Percentiles rank a stretch among this genome's conserved stretches.
Evolutionary conservation across 2,113 vertebrate genomes (phyloP).

Genomic region (Caretta caretta): DNA sequence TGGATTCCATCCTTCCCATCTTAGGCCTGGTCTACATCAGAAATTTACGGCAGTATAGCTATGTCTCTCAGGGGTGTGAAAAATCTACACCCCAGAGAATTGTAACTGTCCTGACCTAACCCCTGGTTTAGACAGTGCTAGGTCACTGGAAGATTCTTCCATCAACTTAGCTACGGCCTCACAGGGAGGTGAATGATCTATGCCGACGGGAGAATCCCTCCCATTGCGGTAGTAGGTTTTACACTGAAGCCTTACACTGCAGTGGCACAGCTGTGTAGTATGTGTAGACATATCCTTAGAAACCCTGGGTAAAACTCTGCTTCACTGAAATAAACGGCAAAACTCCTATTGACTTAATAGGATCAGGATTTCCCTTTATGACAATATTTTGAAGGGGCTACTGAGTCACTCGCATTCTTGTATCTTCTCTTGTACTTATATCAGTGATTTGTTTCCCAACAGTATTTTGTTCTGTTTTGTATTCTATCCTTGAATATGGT

Average conservation of each 20-base stretch:
- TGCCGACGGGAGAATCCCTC: too few relatives aligned
- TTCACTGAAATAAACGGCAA: background rate
- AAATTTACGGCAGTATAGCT: background rate
- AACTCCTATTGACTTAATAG: background rate
- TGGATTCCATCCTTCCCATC: background rate
- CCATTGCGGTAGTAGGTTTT: too few relatives aligned
- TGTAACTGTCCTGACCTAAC: background rate
- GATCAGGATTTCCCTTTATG: background rate
- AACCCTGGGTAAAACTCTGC: background rate
- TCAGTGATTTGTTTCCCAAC: background rate
- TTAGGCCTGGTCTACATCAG: background rate
- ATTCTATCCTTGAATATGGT: background rate
- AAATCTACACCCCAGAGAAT: background rate
- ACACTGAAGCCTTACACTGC: too few relatives aligned
- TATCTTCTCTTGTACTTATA: background rate
- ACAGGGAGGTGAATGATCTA: background rate
- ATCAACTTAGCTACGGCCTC: background rate
- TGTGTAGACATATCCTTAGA: background rate
- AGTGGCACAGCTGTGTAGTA: too few relatives aligned
- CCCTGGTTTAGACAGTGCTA: background rate
- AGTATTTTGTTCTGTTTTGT: background rate
- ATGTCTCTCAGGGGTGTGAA: background rate
- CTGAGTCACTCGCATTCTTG: background rate
- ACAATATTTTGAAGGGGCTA: background rate
- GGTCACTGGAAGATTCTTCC: background rate